Base-by-base conservation (phyloP, 2,797 vertebrate species). In the Characodon lateralis region DNA sequence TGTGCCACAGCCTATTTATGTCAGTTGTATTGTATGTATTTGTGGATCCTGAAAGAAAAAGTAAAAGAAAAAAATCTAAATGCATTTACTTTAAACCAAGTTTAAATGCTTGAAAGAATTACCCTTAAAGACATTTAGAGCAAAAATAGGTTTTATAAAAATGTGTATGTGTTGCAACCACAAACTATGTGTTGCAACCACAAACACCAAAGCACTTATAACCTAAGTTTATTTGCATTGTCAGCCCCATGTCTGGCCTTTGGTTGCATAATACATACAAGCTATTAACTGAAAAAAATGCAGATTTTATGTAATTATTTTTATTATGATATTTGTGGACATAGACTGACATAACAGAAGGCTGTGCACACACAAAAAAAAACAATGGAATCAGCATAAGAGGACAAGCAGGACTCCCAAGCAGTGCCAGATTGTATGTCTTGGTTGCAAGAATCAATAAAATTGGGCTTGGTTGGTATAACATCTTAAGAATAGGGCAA, bases 1-100 rank as follows among this genome's bases (percentile, higher is more conserved):
- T 12, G 35, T 24, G 71, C 72, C 80, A 89, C 74, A 78, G 70
- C 50, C 71, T 68, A 72, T 86, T 86, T 79, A 77, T 82, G 73
- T 81, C 73, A 78, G 48, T 70, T 78, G 55, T 31, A 26, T 61
- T 75, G 71, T 75, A 72, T 50, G 50, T 61, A 39, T 76, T 7
- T 56, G 6, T 56, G 24, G n/a, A 35, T 51, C 22, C 13, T 18
- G n/a, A 74, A 1, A 22, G 20, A 66, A 66, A 66, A 66, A 14
- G 20, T 39, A 12, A 31, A 41, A 22, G 5, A 22, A 8, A 66
- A 39, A 66, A 12, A 39, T 66, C 18, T 41, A 65, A 10, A 39
- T 10, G 18, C 31, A 20, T 22, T 39, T 65, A 39, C 31, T 65
- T 65, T 39, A 14, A 31, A 28, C 13, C 10, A 26, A 35, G 13